Evolutionary conservation across 1,140 invertebrate species (phyloP), one percentile per base, ranked within the genome.

Genomic region (Eumeta japonica): DNA sequence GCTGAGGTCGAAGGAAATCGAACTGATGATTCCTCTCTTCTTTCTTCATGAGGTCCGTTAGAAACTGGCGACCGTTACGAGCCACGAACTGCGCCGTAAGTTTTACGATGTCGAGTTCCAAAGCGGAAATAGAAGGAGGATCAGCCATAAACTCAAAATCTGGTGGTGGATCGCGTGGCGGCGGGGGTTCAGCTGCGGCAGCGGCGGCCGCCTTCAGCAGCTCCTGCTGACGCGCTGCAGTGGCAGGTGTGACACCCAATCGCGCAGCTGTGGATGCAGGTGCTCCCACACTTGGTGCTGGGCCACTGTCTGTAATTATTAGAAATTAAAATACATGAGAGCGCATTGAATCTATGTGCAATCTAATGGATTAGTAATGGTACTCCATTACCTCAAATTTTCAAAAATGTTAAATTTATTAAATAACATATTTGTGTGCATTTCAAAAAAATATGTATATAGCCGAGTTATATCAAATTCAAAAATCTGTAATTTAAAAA

Each of bases 21-120:
- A 99, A 99, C 55, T 99, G 96, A 58, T 94, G 98, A 71, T 99
- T 99, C 5, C 94, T 79, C 56, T 98, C 94, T 63, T 99, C 97
- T 15, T 94, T 82, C 55, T 97, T 98, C 96, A 99, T 99, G 5
- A 99, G 68, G 57, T 96, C 97, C 2, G 95, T 98, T 3, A 99
- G 77, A 68, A 99, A 99, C 62, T 98, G 94, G 3, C 97, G 81
- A 3, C 97, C 97, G 76, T 99, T 99, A 58, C 96, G 79, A 1
- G 97, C 97, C 0, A 99, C 97, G 81, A 99, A 99, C 67, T 98
- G 94, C 0, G 97, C 97, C 2, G 97, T 99, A 5, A 99, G 66
- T 61, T 97, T 97, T 0, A 99, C 95, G 46, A 98, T 92, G 70
- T 99, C 97, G 83, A 99, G 79, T 77, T 99, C 97, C 44, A 97